Evolutionary conservation across 2,113 vertebrate species (phyloP).

Genomic region (Acanthisitta chloris): DNA sequence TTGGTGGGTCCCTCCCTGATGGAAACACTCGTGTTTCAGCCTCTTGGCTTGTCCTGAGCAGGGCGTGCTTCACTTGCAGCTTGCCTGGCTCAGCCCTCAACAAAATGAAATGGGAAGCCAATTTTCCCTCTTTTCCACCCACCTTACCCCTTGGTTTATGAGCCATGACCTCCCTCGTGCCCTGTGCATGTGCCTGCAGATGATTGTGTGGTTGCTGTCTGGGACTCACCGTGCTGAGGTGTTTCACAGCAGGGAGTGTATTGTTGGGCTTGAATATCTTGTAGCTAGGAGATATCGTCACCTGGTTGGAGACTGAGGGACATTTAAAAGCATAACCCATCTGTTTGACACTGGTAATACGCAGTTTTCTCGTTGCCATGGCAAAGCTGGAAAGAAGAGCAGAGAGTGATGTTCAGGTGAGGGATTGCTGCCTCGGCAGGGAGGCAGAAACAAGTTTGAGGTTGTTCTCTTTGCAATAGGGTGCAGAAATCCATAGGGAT

Average conservation of each 20-base stretch:
- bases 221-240: background rate
- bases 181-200: background rate
- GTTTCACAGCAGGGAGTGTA: accelerated
- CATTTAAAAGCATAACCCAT: background rate
- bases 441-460: background rate
- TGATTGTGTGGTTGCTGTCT: accelerated
- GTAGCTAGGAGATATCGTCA: background rate
- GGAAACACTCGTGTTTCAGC: background rate
- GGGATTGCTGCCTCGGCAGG: accelerated
- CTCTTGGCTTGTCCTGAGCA: background rate
- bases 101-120: background rate
- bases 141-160: background rate
- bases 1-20: background rate
- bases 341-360: background rate
- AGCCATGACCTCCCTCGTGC: background rate
- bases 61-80: background rate
- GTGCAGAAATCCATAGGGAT: background rate
- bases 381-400: background rate
- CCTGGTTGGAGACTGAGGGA: background rate
- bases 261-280: background rate
- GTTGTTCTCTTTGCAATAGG: background rate
- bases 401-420: background rate
- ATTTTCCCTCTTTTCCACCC: background rate
- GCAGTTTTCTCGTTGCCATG: slow-evolving; percentile 39
- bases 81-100: background rate